Percentiles rank a stretch among this genome's conserved stretches.
Evolutionary conservation across 2,888 invertebrate genomes (phyloP).

Genomic region (Synanthedon tipuliformis): DNA sequence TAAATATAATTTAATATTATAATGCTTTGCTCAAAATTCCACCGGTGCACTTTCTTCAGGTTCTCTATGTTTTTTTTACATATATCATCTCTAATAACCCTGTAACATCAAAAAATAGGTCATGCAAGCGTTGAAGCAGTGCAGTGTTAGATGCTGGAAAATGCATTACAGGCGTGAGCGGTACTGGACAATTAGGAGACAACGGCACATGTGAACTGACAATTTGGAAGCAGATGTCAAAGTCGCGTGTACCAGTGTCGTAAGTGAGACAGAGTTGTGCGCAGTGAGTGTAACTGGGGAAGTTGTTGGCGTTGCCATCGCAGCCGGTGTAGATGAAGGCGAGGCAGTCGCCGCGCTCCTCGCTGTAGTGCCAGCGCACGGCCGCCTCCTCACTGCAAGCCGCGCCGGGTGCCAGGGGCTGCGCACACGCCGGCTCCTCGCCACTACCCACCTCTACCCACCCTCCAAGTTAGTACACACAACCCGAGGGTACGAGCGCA

Average conservation of each 20-base stretch:
- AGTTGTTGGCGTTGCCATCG: conserved; percentile 88
- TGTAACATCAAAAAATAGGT: too few species aligned
- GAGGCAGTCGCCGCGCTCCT: conserved; percentile 75
- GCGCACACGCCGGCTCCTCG: conserved; percentile 44
- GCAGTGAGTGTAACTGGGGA: conserved; percentile 80
- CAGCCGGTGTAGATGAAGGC: conserved; percentile 89
- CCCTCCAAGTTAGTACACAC: conserved; percentile 13
- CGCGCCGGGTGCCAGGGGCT: conserved; percentile 27
- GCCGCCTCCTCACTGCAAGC: conserved; percentile 22
- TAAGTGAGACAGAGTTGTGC: conserved; percentile 32
- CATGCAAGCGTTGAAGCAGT: too few species aligned
- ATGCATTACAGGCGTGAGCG: too few species aligned
- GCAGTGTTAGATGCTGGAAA: too few species aligned
- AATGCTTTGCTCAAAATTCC: too few species aligned
- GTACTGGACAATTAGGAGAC: too few species aligned
- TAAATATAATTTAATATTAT: too few species aligned
- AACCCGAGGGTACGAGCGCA: conserved; percentile 3
- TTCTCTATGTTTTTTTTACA: too few species aligned
- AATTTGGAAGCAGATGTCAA: background rate
- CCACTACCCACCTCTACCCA: conserved; percentile 11
- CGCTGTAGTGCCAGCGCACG: conserved; percentile 82
- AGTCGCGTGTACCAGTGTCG: conserved; percentile 2
- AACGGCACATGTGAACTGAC: background rate
- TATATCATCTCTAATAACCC: too few species aligned
- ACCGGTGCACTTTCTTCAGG: too few species aligned